Evolutionary conservation across 1,140 invertebrate genomes (phyloP), one percentile per base, ranked within the genome.

Genomic region (Hyposmocoma kahamanoa): DNA sequence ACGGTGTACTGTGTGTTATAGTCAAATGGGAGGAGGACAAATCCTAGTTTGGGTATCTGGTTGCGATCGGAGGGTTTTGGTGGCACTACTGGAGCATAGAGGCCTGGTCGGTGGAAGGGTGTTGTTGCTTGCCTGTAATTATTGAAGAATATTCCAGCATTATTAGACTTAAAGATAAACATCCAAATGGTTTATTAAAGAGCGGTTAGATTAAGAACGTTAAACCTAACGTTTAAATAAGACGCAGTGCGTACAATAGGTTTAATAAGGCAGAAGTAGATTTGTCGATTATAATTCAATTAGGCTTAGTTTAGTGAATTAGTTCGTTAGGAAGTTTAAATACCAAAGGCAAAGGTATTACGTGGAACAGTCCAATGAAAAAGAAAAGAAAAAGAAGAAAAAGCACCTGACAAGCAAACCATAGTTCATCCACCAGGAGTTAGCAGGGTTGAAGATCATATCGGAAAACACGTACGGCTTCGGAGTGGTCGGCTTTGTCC

Each of bases 11-110:
- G 56, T 0, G 71, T 50, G 21, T 73, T 68, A 5, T 73, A 53
- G 42, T 75, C 62, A 1, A 69, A 22, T 2, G 68, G 69, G 1
- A 76, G 55, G 0, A 76, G 67, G 4, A 74, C 61, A 47, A 60
- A 73, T 1, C 32, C 38, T 22, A 67, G 49, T 20, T 66, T 54
- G 47, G 56, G 48, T 41, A 72, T 64, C 5, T 58, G 48, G 26
- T 50, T 49, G 13, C 72, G 46, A 21, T 79, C 70, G 22, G 65
- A 52, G 10, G 82, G 82, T 28, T 78, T 77, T 0, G 80, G 84
- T 1, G 87, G 88, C 1, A 62, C 55, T 3, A 59, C 39, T 2
- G 89, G 89, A 0, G 87, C 85, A 59, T 81, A 90, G 1, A 88
- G 51, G 1, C 85, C 88, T 0, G 89, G 89, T 36, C 69, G 83